These are phyloP conservation scores for Entomobrya multifasciata DNA, from an alignment of 2,888 invertebrate genomes.

Conservation along the genomic window DNA sequence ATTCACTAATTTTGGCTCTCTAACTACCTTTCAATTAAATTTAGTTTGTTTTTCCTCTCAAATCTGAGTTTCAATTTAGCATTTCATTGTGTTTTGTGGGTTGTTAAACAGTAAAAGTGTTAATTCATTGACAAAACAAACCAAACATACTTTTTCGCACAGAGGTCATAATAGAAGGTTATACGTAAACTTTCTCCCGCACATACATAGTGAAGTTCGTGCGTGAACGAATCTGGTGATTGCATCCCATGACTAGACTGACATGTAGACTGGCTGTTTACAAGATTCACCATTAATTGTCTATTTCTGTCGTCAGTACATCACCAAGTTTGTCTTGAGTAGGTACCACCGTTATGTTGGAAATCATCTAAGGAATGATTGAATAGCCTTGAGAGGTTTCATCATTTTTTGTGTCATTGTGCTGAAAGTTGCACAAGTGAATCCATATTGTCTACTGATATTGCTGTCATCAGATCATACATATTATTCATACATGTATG, in stretches of 20 bases:
- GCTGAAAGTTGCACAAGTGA: no score
- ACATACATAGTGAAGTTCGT: no score
- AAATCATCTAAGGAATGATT: neutral
- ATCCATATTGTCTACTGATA: no score
- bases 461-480: no score
- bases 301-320: neutral
- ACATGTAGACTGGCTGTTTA: neutral
- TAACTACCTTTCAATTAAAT: neutral
- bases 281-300: neutral
- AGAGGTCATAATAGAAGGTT: neutral
- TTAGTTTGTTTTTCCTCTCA: neutral
- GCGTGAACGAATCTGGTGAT: no score
- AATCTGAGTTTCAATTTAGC: neutral
- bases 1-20: neutral
- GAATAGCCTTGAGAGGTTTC: neutral
- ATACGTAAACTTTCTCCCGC: no score
- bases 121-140: neutral
- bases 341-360: neutral
- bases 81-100: neutral
- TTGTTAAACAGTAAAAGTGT: neutral
- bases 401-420: neutral
- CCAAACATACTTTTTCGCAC: neutral
- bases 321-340: neutral
- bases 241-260: no score
- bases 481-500: no score